Evolutionary conservation across 2,888 invertebrate species (phyloP).

Genomic region (Strigamia maritima): DNA sequence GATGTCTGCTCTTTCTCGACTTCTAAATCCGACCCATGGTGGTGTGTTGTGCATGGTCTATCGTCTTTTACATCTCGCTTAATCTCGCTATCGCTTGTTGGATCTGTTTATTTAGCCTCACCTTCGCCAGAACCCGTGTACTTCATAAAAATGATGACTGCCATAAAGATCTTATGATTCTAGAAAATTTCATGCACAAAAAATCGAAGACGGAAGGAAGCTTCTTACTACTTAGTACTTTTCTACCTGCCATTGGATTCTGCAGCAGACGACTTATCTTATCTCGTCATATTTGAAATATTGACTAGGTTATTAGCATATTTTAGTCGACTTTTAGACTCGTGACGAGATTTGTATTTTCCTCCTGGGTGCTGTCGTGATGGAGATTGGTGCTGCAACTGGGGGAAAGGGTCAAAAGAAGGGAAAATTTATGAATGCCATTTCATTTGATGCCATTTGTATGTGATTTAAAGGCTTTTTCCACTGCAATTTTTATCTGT

Average conservation of each 20-base stretch:
- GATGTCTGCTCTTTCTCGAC: constrained; percentile 1
- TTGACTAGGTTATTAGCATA: constrained; percentile 9
- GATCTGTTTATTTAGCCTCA: constrained; percentile 35
- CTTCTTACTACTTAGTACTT: constrained; percentile 12
- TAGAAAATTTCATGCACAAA: background rate
- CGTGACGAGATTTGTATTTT: constrained; percentile 12
- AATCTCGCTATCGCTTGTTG: constrained; percentile 34
- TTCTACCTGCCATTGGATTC: background rate
- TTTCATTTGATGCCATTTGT: background rate
- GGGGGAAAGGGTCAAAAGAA: constrained; percentile 9
- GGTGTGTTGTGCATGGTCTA: background rate
- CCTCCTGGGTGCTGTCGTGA: constrained; percentile 7
- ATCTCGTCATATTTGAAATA: constrained; percentile 8
- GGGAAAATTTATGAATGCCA: background rate
- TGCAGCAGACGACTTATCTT: background rate
- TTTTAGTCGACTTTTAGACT: constrained; percentile 13
- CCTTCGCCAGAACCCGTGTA: constrained; percentile 8
- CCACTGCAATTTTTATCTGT: background rate
- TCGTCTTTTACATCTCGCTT: background rate
- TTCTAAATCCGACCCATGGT: background rate
- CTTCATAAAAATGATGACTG: constrained; percentile 23
- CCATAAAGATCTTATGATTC: constrained; percentile 11
- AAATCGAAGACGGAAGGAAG: background rate
- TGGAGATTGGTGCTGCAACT: background rate
- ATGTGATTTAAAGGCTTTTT: constrained; percentile 9